Conservation (phyloP, 2,113 vertebrate genomes). For the Thunnus thynnus region DNA sequence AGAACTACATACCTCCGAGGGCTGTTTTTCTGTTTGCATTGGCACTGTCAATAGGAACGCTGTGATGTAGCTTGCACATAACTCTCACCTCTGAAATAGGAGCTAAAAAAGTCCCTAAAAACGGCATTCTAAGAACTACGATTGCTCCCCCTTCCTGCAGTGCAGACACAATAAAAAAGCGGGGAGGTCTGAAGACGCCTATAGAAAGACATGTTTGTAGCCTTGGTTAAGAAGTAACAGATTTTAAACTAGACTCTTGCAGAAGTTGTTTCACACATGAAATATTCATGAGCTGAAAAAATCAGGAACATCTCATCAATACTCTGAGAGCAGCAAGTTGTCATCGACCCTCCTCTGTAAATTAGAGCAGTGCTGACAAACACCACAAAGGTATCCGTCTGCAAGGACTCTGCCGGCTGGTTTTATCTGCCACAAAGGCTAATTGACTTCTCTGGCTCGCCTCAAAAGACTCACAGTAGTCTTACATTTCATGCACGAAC, state of each 20-base stretch:
- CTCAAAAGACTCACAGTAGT: constrained; percentile 36
- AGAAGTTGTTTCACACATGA: constrained; percentile 39
- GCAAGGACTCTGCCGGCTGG: constrained; percentile 2
- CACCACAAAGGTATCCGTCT: constrained; percentile 54
- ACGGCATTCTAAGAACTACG: no score
- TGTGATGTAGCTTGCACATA: no score
- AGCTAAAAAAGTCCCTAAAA: no score
- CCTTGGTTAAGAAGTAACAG: background rate
- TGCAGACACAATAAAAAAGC: no score
- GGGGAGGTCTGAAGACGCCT: no score
- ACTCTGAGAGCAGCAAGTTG: constrained; percentile 32
- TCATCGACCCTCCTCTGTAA: constrained; percentile 38
- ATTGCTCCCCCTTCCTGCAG: no score
- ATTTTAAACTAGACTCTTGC: constrained; percentile 20
- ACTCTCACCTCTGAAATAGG: no score
- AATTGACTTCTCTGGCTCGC: constrained; percentile 41
- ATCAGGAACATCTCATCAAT: constrained; percentile 39
- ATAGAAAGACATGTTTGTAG: background rate
- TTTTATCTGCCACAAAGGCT: constrained; percentile 45
- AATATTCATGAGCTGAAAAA: constrained; percentile 61
- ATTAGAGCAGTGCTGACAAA: constrained; percentile 60
- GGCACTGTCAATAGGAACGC: no score
- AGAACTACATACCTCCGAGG: no score
- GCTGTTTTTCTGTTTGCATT: no score
- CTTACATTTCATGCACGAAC: constrained; percentile 53